Evolutionary conservation across 2,113 vertebrate species (phyloP).

Genomic region (Strigops habroptila): DNA sequence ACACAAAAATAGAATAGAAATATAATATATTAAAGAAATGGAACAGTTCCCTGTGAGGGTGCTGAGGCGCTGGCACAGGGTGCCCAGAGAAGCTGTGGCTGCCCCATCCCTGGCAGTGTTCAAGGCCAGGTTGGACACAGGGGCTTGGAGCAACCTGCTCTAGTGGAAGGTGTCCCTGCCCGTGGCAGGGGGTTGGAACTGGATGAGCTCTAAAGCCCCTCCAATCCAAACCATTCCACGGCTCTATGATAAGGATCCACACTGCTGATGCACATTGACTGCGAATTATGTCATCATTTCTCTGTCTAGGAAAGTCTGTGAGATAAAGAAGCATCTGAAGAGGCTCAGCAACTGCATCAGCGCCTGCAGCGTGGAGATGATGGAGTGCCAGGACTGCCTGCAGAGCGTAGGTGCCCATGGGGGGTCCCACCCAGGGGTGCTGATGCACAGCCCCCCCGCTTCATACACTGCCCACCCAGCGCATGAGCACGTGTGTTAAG

Average conservation of each 20-base stretch:
- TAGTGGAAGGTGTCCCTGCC: not conserved
- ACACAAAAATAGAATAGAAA: no score
- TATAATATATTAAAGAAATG: not conserved
- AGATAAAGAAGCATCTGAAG: constrained; percentile 80
- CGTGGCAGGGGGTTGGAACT: fast-evolving
- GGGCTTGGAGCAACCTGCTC: not conserved
- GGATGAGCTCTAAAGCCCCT: not conserved
- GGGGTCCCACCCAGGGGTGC: not conserved
- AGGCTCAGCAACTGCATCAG: constrained; percentile 75
- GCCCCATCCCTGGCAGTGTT: not conserved
- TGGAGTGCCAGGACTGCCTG: constrained; percentile 76
- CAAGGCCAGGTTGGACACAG: not conserved
- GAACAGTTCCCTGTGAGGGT: not conserved
- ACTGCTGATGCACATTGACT: fast-evolving
- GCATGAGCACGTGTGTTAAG: fast-evolving
- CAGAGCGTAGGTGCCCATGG: constrained; percentile 62
- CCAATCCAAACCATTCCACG: not conserved
- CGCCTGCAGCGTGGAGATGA: constrained; percentile 74
- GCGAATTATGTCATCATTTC: fast-evolving
- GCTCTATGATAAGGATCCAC: fast-evolving
- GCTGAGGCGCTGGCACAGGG: not conserved
- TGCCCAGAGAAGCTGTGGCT: not conserved
- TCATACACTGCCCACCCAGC: not conserved
- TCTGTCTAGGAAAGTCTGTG: constrained; percentile 71
- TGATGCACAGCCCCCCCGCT: not conserved